These are phyloP conservation scores for Tylochromis polylepis DNA, from an alignment of 2,113 vertebrate genomes.

Conservation along the genomic window DNA sequence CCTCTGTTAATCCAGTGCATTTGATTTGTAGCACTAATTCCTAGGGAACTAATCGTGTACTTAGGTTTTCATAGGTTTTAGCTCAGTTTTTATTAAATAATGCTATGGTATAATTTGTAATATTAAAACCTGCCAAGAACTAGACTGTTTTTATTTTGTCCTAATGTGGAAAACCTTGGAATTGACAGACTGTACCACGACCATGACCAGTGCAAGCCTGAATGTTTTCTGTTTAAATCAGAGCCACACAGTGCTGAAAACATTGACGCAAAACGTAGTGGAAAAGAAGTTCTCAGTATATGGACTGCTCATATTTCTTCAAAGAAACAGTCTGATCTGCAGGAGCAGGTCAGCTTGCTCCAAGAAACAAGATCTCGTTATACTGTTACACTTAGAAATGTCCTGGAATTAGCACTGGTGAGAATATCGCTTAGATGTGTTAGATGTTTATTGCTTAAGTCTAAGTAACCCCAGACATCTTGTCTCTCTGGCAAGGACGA, in stretches of 20 bases:
- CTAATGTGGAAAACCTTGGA: background rate
- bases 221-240: background rate
- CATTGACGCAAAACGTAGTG: background rate
- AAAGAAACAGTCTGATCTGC: background rate
- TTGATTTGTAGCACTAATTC: background rate
- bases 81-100: background rate
- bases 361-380: background rate
- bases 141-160: background rate
- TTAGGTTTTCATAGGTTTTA: background rate
- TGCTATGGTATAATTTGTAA: accelerated
- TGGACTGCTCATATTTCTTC: background rate
- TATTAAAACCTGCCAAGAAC: background rate
- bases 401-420: background rate
- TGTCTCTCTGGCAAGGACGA: background rate
- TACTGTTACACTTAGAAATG: background rate
- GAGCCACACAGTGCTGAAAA: background rate
- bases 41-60: background rate
- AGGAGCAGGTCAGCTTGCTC: background rate
- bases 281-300: background rate
- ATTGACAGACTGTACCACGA: background rate
- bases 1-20: background rate
- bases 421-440: background rate
- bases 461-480: background rate
- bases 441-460: background rate
- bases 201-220: background rate